Evolutionary conservation across 2,888 invertebrate species (phyloP).

Genomic region (Pharmacophagus antenor): DNA sequence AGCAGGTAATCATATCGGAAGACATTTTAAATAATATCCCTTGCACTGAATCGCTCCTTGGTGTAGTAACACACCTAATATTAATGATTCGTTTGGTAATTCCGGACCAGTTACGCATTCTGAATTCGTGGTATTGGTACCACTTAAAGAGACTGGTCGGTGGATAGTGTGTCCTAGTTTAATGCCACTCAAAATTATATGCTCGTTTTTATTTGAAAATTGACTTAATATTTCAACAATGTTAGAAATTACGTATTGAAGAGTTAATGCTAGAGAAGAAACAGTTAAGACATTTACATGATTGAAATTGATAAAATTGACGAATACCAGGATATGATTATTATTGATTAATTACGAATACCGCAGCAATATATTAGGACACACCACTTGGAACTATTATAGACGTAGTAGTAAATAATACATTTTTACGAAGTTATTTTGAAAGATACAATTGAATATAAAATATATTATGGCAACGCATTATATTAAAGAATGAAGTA

Average conservation of each 20-base stretch:
- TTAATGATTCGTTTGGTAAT: constrained; percentile 23
- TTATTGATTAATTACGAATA: too few species aligned
- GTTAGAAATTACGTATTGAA: constrained; percentile 13
- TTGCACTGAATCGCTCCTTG: background rate
- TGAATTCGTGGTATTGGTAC: constrained; percentile 23
- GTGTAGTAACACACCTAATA: constrained; percentile 8
- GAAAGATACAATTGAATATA: too few species aligned
- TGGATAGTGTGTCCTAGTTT: constrained; percentile 22
- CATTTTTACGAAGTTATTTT: too few species aligned
- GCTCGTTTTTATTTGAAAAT: constrained; percentile 14
- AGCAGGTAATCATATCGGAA: background rate
- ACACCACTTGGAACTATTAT: too few species aligned
- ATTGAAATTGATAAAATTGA: too few species aligned
- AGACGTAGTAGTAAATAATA: too few species aligned
- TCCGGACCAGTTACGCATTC: constrained; percentile 20
- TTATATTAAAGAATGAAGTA: too few species aligned
- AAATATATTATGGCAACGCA: too few species aligned
- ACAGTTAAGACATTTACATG: too few species aligned
- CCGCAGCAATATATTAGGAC: too few species aligned
- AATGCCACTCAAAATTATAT: constrained; percentile 18
- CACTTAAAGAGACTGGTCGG: constrained; percentile 10
- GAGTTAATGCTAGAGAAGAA: too few species aligned
- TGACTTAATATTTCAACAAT: constrained; percentile 13
- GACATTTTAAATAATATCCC: background rate
- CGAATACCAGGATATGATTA: too few species aligned